phyloP scores from a whole-genome alignment of 2,113 vertebrate species.

The Dolichallabes microphthalmus region DNA sequence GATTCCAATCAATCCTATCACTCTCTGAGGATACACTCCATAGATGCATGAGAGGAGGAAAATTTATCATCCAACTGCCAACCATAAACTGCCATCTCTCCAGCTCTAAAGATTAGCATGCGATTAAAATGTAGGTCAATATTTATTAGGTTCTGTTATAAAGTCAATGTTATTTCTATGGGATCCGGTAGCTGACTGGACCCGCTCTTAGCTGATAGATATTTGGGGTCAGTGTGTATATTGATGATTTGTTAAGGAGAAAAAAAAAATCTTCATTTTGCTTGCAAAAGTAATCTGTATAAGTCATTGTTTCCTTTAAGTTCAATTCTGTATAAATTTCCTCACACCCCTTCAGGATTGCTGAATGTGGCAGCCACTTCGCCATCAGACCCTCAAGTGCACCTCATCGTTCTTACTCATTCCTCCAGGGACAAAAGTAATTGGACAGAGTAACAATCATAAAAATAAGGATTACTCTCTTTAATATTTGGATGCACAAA shows the following conservation, averaged over 20 bases:
- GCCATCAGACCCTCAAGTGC: background rate
- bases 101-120: conserved; percentile 68
- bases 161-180: conserved; percentile 70
- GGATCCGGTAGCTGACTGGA: conserved; percentile 43
- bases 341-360: background rate
- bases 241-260: conserved; percentile 23
- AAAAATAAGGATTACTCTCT: too few species aligned
- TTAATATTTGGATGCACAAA: too few species aligned
- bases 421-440: too few species aligned
- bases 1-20: conserved; percentile 80
- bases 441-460: too few species aligned
- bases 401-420: background rate
- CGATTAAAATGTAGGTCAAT: conserved; percentile 77
- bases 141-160: conserved; percentile 72
- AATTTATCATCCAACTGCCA: conserved; percentile 76
- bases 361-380: background rate
- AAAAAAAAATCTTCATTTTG: conserved; percentile 38
- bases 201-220: conserved; percentile 41
- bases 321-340: background rate
- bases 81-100: conserved; percentile 69
- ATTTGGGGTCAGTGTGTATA: conserved; percentile 49
- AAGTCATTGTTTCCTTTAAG: background rate
- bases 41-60: conserved; percentile 75
- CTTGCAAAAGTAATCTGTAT: conserved; percentile 21
- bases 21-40: conserved; percentile 78